Evolutionary conservation across 1,140 invertebrate genomes (phyloP).

Genomic region (Mylabris phalerata): DNA sequence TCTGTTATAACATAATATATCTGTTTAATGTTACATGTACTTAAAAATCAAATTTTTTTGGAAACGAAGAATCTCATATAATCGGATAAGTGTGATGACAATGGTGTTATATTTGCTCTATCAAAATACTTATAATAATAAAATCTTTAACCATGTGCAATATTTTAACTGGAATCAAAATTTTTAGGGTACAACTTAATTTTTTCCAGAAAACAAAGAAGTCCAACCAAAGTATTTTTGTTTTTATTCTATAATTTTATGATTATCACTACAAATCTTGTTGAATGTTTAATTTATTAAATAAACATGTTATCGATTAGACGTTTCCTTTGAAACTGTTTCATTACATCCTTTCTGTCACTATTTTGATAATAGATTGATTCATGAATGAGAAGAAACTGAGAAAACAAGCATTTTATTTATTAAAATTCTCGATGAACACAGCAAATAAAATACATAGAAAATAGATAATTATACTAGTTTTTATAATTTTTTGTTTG

Average conservation of each 20-base stretch:
- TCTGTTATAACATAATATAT: neutral
- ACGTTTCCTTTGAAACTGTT: no score
- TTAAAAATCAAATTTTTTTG: neutral
- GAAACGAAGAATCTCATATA: no score
- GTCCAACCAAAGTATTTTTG: neutral
- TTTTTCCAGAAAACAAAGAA: neutral
- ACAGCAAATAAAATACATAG: conserved; percentile 25
- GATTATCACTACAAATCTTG: conserved; percentile 1
- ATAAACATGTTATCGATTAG: conserved; percentile 7
- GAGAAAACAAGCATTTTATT: conserved; percentile 21
- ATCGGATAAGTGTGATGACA: no score
- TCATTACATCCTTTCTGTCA: no score
- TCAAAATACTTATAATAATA: no score
- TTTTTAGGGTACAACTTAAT: neutral
- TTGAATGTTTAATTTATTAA: conserved; percentile 13
- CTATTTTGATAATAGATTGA: no score
- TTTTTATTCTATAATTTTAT: conserved; percentile 7
- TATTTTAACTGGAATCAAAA: neutral
- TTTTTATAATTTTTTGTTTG: neutral
- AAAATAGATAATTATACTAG: conserved; percentile 13
- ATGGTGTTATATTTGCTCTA: no score
- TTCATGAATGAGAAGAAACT: neutral
- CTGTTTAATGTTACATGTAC: conserved; percentile 12
- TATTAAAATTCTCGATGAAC: conserved; percentile 15
- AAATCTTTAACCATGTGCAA: no score